Evolutionary conservation across 2,888 invertebrate species (phyloP), one percentile per base, ranked within the genome.

Genomic region (Atethmia centrago): DNA sequence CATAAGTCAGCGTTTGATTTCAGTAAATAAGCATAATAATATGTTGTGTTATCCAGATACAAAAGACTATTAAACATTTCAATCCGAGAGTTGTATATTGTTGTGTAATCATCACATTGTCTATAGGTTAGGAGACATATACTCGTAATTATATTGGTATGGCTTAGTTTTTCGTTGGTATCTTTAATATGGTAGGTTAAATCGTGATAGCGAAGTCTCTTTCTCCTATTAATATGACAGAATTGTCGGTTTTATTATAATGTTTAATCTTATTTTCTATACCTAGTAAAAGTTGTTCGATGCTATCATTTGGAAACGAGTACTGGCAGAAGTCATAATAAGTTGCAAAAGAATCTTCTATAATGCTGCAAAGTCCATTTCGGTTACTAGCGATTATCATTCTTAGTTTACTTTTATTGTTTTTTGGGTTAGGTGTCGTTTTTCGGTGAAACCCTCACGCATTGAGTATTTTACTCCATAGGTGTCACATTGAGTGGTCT

Each of bases 81-180:
- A n/a, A n/a, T n/a, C n/a, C n/a, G n/a, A n/a, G n/a, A n/a, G n/a
- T n/a, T n/a, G n/a, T n/a, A n/a, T n/a, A n/a, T n/a, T n/a, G n/a
- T n/a, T n/a, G n/a, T n/a, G n/a, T n/a, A n/a, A n/a, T n/a, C n/a
- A n/a, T n/a, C n/a, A n/a, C n/a, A n/a, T n/a, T n/a, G n/a, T n/a
- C n/a, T n/a, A n/a, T n/a, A n/a, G 63, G 63, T 64, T 49, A 49
- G 63, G 21, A 49, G 49, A 51, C 63, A n/a, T n/a, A n/a, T 64
- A 64, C 36, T 36, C 36, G 36, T 64, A n/a, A 64, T 64, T 47
- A 64, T 51, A 51, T 51, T 64, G 8, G 47, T 64, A 51, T 64
- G 63, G n/a, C 49, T 64, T 31, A 64, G 31, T 36, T 51, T 36
- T 36, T 49, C 49, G 12, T 45, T 55, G 25, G 49, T 25, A 25